A percentile compares a stretch with the other conserved stretches of the same genome.
These are phyloP conservation scores for Sebastes iracundus DNA, from an alignment of 2,797 vertebrate species.

Conservation along the genomic window DNA sequence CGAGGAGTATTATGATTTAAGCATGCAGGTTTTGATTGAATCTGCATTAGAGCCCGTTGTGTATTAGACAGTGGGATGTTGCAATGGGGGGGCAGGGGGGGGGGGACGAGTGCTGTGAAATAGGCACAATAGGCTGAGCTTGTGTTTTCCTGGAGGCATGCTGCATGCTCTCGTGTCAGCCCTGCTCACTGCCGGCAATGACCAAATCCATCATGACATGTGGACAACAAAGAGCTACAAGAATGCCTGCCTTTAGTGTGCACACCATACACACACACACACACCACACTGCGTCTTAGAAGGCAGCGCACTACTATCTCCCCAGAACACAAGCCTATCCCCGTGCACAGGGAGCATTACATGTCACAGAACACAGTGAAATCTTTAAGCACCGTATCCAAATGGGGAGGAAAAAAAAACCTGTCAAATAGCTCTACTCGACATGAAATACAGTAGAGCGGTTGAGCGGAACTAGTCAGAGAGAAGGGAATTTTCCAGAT, in stretches of 20 bases:
- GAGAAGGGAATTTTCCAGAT: conserved; percentile 63
- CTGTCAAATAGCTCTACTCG: conserved; percentile 65
- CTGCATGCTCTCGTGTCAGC: conserved; percentile 78
- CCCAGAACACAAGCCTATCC: conserved; percentile 71
- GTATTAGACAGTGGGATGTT: conserved; percentile 47
- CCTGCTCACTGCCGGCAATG: conserved; percentile 70
- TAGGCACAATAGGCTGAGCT: conserved; percentile 74
- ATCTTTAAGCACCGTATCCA: conserved; percentile 79
- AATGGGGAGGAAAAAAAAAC: conserved; percentile 35
- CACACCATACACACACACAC: conserved; percentile 30
- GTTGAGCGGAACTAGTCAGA: conserved; percentile 61
- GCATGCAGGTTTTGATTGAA: conserved; percentile 61
- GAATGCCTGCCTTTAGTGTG: conserved; percentile 56
- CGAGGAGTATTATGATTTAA: conserved; percentile 52
- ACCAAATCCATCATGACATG: conserved; percentile 83
- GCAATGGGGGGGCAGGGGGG: conserved; percentile 4
- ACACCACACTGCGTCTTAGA: conserved; percentile 48
- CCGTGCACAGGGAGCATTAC: conserved; percentile 69
- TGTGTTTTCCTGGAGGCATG: conserved; percentile 76
- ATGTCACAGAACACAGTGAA: conserved; percentile 75
- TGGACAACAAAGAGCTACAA: conserved; percentile 83
- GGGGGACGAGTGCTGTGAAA: conserved; percentile 50
- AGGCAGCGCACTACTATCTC: conserved; percentile 63
- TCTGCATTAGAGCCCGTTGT: conserved; percentile 39
- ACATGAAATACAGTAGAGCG: conserved; percentile 71